A percentile compares a stretch with the other conserved stretches of the same genome.
Conservation (phyloP, 1,140 invertebrate genomes). For the Pissodes strobi region DNA sequence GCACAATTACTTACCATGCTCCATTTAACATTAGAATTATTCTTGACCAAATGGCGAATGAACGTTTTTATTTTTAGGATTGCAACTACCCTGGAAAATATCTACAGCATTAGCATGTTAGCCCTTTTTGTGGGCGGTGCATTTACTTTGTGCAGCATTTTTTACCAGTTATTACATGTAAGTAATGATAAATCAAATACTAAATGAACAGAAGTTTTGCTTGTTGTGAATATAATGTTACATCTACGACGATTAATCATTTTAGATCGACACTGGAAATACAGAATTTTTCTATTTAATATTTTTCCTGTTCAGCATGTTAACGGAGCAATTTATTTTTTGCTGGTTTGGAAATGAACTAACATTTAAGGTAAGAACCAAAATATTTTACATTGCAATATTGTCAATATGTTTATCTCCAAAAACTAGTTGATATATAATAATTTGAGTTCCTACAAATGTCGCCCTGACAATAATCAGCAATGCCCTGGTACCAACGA, state of each 20-base stretch:
- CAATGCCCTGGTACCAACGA: too few relatives aligned
- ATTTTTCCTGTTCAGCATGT: background rate
- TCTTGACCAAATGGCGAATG: background rate
- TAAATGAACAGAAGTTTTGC: too few relatives aligned
- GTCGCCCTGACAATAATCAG: too few relatives aligned
- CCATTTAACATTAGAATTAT: too few relatives aligned
- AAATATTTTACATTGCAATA: background rate
- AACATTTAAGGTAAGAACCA: conserved; percentile 16
- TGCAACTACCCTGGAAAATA: conserved; percentile 4
- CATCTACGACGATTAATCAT: too few relatives aligned
- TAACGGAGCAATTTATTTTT: conserved; percentile 5
- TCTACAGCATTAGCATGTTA: background rate
- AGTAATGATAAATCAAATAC: too few relatives aligned
- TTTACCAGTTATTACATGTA: conserved; percentile 7
- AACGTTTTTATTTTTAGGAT: conserved; percentile 1
- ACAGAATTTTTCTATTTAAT: conserved; percentile 8
- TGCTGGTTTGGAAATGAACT: conserved; percentile 14
- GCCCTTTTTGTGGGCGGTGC: conserved; percentile 5
- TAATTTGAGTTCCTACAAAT: too few relatives aligned
- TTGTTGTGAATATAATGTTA: too few relatives aligned
- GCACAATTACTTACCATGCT: too few relatives aligned
- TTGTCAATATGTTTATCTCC: background rate
- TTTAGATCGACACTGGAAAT: conserved; percentile 2
- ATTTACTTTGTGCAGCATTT: conserved; percentile 4
- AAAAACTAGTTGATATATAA: too few relatives aligned